Evolutionary conservation across 1,140 invertebrate genomes (phyloP).

Genomic region (Drosophila busckii): DNA sequence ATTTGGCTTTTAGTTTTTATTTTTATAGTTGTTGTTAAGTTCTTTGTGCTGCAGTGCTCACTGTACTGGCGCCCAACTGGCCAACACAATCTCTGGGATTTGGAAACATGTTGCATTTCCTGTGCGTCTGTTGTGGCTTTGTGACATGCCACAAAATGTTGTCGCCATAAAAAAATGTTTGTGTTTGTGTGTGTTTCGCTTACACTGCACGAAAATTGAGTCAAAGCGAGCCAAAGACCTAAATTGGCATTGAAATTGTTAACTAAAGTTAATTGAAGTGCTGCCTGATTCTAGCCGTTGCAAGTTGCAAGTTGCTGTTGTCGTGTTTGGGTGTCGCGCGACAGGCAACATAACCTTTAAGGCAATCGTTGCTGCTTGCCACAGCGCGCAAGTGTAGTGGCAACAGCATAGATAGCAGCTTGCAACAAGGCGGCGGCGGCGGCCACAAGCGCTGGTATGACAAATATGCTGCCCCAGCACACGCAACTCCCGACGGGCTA

Average conservation of each 20-base stretch:
- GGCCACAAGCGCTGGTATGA: slow-evolving; percentile 55
- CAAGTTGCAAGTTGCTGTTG: slow-evolving; percentile 29
- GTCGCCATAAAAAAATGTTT: slow-evolving; percentile 36
- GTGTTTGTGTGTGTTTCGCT: too few relatives aligned
- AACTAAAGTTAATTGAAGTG: slow-evolving; percentile 3
- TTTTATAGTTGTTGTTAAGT: too few relatives aligned
- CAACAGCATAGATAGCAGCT: slow-evolving; percentile 2
- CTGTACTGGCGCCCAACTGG: slow-evolving; percentile 20
- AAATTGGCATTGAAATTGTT: background rate
- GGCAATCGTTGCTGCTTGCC: slow-evolving; percentile 44
- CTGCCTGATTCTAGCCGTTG: slow-evolving; percentile 15
- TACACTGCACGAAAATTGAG: slow-evolving; percentile 30
- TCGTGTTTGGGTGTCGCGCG: slow-evolving; percentile 46
- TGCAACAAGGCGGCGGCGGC: slow-evolving; percentile 32
- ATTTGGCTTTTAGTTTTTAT: too few relatives aligned
- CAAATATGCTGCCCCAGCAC: slow-evolving; percentile 63
- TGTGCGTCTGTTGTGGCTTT: slow-evolving; percentile 12
- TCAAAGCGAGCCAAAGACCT: background rate
- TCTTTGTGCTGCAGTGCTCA: background rate
- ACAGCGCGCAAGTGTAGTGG: background rate
- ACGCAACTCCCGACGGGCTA: slow-evolving; percentile 28
- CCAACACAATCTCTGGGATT: slow-evolving; percentile 11
- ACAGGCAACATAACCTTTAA: slow-evolving; percentile 73
- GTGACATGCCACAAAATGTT: slow-evolving; percentile 40
- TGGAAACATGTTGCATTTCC: slow-evolving; percentile 32